phyloP scores from a whole-genome alignment of 2,113 vertebrate species.

The Alosa alosa region DNA sequence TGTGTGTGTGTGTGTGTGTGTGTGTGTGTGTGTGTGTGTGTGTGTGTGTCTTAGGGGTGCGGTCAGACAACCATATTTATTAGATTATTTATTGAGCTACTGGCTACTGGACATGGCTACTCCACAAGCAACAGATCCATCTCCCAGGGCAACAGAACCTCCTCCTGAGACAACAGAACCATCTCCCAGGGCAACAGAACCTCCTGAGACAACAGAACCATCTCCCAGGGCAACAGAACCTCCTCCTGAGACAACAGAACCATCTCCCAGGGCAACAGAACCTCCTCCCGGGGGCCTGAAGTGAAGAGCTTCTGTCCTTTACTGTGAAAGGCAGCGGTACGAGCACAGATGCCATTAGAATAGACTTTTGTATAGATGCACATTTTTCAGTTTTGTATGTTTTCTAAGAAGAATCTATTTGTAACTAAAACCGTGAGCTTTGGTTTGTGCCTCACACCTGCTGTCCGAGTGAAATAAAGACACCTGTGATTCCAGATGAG shows the following conservation, averaged over 20 bases:
- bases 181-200: constrained; percentile 12
- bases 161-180: neutral
- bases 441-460: neutral
- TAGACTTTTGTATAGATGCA: constrained; percentile 47
- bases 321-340: constrained; percentile 41
- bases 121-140: neutral
- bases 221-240: constrained; percentile 14
- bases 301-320: neutral
- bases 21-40: constrained; percentile 4
- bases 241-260: too few species aligned
- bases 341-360: constrained; percentile 24
- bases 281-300: neutral
- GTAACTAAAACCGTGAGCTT: constrained; percentile 16
- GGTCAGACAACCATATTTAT: constrained; percentile 55
- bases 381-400: constrained; percentile 35
- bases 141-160: neutral
- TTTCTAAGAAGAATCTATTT: constrained; percentile 34
- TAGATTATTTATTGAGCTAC: constrained; percentile 59
- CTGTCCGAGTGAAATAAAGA: neutral
- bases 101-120: constrained; percentile 18
- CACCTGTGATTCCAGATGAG: too few species aligned
- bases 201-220: too few species aligned
- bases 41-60: neutral
- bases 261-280: neutral
- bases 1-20: constrained; percentile 4